Conservation (phyloP, 1,140 invertebrate species). For the Temnothorax curvispinosus region DNA sequence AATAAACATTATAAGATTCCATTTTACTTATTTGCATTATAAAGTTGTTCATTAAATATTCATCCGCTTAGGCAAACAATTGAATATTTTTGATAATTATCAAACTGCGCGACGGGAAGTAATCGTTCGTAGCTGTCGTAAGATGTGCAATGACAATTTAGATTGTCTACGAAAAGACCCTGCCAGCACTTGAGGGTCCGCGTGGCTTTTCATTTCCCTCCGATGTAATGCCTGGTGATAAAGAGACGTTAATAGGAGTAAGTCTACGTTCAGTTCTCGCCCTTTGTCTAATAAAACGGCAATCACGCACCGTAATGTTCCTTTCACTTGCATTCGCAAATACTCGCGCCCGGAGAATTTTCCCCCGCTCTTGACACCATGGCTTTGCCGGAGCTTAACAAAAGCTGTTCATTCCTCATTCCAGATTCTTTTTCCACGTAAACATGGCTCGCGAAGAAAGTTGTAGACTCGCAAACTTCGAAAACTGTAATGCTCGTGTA, state of each 20-base stretch:
- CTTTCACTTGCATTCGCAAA: slow-evolving; percentile 65
- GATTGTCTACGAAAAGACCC: slow-evolving; percentile 58
- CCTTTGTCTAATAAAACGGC: slow-evolving; percentile 73
- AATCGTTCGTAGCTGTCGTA: slow-evolving; percentile 55
- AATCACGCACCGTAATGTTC: slow-evolving; percentile 69
- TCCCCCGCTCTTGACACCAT: slow-evolving; percentile 56
- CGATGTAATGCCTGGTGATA: slow-evolving; percentile 63
- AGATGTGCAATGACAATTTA: slow-evolving; percentile 63
- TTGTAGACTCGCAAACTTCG: slow-evolving; percentile 9
- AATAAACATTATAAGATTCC: not conserved
- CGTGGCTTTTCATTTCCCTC: slow-evolving; percentile 69
- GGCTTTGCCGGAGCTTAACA: slow-evolving; percentile 58
- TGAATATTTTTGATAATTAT: slow-evolving; percentile 49
- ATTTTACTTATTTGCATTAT: not conserved
- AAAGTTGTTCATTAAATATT: slow-evolving; percentile 53
- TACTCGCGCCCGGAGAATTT: slow-evolving; percentile 50
- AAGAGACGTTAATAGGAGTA: slow-evolving; percentile 69
- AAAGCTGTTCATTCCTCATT: slow-evolving; percentile 65
- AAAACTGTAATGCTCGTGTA: slow-evolving; percentile 12
- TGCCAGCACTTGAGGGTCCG: slow-evolving; percentile 49
- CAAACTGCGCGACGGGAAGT: slow-evolving; percentile 47
- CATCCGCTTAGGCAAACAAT: slow-evolving; percentile 39
- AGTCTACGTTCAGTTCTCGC: slow-evolving; percentile 54
- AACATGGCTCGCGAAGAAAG: slow-evolving; percentile 32
- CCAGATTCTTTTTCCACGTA: slow-evolving; percentile 51